Conservation (phyloP, 2,888 invertebrate species). For the Andrena bucephala region DNA sequence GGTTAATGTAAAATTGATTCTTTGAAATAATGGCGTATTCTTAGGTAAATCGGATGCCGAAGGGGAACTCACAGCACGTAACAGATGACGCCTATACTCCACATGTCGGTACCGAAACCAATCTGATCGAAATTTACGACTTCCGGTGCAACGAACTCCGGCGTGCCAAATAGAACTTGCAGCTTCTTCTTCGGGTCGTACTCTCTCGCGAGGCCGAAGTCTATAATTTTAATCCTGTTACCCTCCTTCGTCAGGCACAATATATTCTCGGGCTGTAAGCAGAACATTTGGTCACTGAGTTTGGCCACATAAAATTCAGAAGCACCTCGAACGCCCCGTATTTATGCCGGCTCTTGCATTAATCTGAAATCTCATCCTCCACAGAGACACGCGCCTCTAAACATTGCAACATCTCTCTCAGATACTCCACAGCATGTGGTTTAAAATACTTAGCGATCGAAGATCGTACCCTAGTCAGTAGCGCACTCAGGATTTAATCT, state of each 20-base stretch:
- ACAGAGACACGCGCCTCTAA: no score
- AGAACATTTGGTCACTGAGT: conserved; percentile 26
- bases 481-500: no score
- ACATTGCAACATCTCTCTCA: no score
- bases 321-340: background rate
- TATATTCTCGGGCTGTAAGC: conserved; percentile 97
- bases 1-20: background rate
- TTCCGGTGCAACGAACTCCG: conserved; percentile 99
- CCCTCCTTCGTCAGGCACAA: conserved; percentile 97
- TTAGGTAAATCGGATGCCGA: background rate
- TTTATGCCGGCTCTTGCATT: no score
- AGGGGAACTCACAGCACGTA: conserved; percentile 96
- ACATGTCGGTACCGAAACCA: conserved; percentile 98
- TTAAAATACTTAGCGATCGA: no score
- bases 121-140: conserved; percentile 99
- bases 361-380: no score
- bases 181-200: conserved; percentile 96
- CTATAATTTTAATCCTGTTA: conserved; percentile 99
- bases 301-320: background rate
- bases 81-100: conserved; percentile 99
- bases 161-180: conserved; percentile 98
- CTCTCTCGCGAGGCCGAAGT: conserved; percentile 97
- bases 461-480: no score
- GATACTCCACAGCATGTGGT: no score
- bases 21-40: background rate